phyloP scores from a whole-genome alignment of 2,888 invertebrate genomes.

The Leptopilina drosophilae region DNA sequence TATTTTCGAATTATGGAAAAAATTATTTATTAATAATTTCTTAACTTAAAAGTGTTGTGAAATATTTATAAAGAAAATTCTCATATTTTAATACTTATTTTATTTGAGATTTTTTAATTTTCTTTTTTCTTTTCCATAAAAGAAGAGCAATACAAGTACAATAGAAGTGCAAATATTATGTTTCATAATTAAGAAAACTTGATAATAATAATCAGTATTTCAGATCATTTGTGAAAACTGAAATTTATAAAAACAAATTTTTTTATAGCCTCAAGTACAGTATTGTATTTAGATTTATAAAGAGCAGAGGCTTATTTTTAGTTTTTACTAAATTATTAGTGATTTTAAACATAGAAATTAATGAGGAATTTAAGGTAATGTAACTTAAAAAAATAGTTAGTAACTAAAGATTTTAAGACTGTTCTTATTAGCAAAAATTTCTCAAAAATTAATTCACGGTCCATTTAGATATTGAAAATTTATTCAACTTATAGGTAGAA shows the following conservation, averaged over 20 bases:
- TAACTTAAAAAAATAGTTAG: slow-evolving; percentile 5
- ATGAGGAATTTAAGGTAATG: background rate
- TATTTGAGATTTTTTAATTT: slow-evolving; percentile 44
- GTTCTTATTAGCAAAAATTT: slow-evolving; percentile 7
- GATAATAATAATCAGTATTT: no score
- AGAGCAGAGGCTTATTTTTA: slow-evolving; percentile 20
- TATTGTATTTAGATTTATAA: slow-evolving; percentile 22
- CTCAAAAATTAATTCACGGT: slow-evolving; percentile 7
- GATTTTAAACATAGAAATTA: slow-evolving; percentile 1
- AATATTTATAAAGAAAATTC: background rate
- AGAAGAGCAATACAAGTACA: slow-evolving; percentile 65
- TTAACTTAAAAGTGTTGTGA: slow-evolving; percentile 1
- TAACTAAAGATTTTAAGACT: slow-evolving; percentile 27
- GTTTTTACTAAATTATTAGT: background rate
- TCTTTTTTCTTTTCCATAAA: slow-evolving; percentile 12
- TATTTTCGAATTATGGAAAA: slow-evolving; percentile 34
- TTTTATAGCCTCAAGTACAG: slow-evolving; percentile 20
- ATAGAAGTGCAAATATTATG: slow-evolving; percentile 65
- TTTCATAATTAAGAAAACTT: no score
- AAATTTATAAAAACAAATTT: no score
- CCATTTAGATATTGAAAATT: slow-evolving; percentile 56
- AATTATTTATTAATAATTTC: background rate
- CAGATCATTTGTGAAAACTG: background rate
- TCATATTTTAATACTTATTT: slow-evolving; percentile 39
- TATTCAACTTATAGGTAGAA: slow-evolving; percentile 75